Base-by-base conservation (phyloP, 2,888 invertebrate genomes). In the Lepidocyrtinus sp. region DNA sequence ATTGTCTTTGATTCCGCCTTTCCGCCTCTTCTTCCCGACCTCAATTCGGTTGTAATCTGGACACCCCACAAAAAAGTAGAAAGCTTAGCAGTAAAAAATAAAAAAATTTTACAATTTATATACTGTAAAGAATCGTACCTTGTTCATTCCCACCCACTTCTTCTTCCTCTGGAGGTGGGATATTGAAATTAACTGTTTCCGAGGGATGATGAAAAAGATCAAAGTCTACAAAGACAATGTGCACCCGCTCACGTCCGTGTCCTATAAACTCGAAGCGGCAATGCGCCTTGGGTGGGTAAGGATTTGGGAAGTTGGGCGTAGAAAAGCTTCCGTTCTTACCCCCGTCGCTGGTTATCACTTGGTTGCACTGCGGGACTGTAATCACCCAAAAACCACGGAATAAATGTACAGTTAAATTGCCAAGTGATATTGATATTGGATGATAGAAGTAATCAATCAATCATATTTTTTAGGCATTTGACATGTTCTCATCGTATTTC, bases 211-310 rank as follows among this genome's bases (percentile, higher is more conserved):
- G 92, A 88, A 93, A 92, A 85, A 95, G 91, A 90, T 93, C 93
- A 89, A 96, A 96, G 89, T 95, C 94, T 88, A 93, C 93, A 90
- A 96, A 96, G 87, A 93, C 90, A 88, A 97, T 92, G 90, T 95
- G 94, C 85, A 97, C 93, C 87, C 95, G 91, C 89, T 97, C 96
- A 86, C 93, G 93, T 72, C 94, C 94, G 85, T 93, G 91, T 59
- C 96, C 97, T 88, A 93, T 93, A 89, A 97, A 97, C 88, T 96
- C 95, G 89, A 95, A 97, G 87, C 94, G 93, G 90, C 97, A 98
- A 87, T 93, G 92, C 74, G 94, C 92, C 87, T 93, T 92, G 25
- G 93, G 90, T 64, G 95, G 94, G 89, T 95, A 96, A 62, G 93
- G 92, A 79, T 92, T 92, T n/a, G 94, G 95, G 89, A 94, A 96